Evolutionary conservation across 2,888 invertebrate species (phyloP), one percentile per base, ranked within the genome.

Genomic region (Oxycera nigricornis): DNA sequence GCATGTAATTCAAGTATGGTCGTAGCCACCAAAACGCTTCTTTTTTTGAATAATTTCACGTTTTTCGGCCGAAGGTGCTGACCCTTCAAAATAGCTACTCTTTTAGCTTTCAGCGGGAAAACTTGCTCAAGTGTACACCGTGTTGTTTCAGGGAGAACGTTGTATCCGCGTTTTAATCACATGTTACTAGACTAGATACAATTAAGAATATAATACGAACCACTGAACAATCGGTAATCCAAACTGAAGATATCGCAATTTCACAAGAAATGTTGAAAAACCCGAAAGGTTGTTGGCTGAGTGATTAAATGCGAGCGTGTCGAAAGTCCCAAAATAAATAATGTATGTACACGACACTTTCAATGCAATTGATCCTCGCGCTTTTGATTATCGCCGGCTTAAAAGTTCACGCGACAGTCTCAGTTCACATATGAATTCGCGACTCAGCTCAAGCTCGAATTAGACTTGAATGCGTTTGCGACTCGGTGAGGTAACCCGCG

Each of bases 401-500:
- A n/a, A n/a, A n/a, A n/a, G n/a, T n/a, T n/a, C n/a, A n/a, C 55
- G 20, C 55, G 4, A 22, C 22, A 55, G 55, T 24, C 24, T 20
- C 9, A 24, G 22, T 55, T 55, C 24, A 46, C 46, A 46, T 17
- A 55, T 11, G 55, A 6, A 55, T 55, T 24, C 55, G 55, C 55
- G 55, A 55, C 55, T 55, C 24, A 55, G 7, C 24, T 55, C 17
- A 55, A 55, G 55, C 55, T 55, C 55, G 55, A 9, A 24, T 55
- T 9, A 24, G 55, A 55, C 55, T 20, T 24, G 62, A 62, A 17
- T 62, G 39, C 59, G 28, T 59, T 28, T 17, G 17, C 46, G 50
- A 68, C 20, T 31, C 20, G 35, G 55, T 70, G 70, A 52, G 52
- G 41, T 65, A 70, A 55, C 70, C 26, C 70, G 70, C 70, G 70